Base-by-base conservation (phyloP, 2,888 invertebrate genomes). In the Cephus runcator region DNA sequence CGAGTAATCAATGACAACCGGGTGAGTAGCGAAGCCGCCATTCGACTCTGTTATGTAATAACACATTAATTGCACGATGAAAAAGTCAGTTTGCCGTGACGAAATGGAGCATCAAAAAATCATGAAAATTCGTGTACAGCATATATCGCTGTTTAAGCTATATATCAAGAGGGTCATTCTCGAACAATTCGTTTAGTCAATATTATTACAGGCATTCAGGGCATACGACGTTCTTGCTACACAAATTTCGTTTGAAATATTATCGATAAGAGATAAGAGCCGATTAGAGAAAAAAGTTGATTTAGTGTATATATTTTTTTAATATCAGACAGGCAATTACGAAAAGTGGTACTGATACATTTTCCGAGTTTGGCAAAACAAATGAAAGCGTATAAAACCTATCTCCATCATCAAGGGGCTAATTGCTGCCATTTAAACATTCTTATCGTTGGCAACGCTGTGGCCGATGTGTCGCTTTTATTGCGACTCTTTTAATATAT, bases 401-500 rank as follows among this genome's bases (percentile, higher is more conserved):
- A 74, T 74, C 74, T 74, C 31, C 35, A 74, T 34, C 35, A 74
- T 74, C 74, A 35, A 35, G 34, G 74, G 34, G 74, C 74, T 74
- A 74, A 74, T 71, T 74, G 81, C 80, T 73, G 73, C 36, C 68
- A 73, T 76, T 85, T 79, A 79, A 79, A 75, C 73, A 35, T 76
- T 34, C 79, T 83, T 84, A 84, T 81, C 80, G 80, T 80, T 79
- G 76, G 80, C 82, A 79, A 69, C 80, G 75, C 31, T 75, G 33
- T 56, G 30, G 73, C 78, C 31, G 75, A 77, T 79, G 35, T 69
- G n/a, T 15, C 15, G 71, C 77, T 73, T 75, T 81, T 78, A 77
- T 76, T 78, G 73, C 76, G 73, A 34, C 75, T 56, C 56, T 56
- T 56, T 56, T 56, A 56, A 56, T 56, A 56, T 23, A 56, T 56